Conservation (phyloP, 2,888 invertebrate genomes). For the Mesochorus sp. region DNA sequence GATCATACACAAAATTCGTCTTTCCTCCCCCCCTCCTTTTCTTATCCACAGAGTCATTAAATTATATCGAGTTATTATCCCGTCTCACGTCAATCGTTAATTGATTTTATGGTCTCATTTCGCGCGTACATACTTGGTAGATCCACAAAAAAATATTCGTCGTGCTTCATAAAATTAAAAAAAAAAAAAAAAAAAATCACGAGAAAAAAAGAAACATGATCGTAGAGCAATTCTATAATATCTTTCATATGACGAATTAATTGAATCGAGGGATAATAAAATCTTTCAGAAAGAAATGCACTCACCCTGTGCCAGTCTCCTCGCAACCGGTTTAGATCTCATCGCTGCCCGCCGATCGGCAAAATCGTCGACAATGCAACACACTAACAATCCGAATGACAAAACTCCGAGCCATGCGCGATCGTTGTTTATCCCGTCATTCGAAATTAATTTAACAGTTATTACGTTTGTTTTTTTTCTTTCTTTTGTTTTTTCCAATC, state of each 20-base stretch:
- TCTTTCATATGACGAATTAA: no score
- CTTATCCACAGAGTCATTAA: conserved; percentile 23
- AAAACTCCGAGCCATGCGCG: conserved; percentile 79
- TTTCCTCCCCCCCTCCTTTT: background rate
- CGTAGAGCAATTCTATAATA: background rate
- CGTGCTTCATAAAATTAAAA: conserved; percentile 9
- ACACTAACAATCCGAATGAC: conserved; percentile 73
- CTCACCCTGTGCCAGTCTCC: conserved; percentile 88
- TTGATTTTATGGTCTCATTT: conserved; percentile 42
- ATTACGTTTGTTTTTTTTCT: background rate
- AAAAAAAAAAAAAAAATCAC: background rate
- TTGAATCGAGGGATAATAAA: background rate
- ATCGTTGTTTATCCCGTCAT: conserved; percentile 52
- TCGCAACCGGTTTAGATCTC: conserved; percentile 89
- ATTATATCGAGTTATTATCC: conserved; percentile 43
- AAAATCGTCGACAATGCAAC: conserved; percentile 75
- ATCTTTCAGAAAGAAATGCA: conserved; percentile 36
- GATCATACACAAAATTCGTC: conserved; percentile 21
- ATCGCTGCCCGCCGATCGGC: conserved; percentile 82
- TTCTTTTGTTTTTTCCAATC: background rate
- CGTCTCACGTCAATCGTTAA: conserved; percentile 25
- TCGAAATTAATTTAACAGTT: conserved; percentile 35
- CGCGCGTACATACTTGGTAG: background rate
- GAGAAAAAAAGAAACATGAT: conserved; percentile 13
- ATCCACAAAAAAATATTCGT: conserved; percentile 42